phyloP scores from a whole-genome alignment of 2,797 vertebrate species.

The Lagorchestes hirsutus region DNA sequence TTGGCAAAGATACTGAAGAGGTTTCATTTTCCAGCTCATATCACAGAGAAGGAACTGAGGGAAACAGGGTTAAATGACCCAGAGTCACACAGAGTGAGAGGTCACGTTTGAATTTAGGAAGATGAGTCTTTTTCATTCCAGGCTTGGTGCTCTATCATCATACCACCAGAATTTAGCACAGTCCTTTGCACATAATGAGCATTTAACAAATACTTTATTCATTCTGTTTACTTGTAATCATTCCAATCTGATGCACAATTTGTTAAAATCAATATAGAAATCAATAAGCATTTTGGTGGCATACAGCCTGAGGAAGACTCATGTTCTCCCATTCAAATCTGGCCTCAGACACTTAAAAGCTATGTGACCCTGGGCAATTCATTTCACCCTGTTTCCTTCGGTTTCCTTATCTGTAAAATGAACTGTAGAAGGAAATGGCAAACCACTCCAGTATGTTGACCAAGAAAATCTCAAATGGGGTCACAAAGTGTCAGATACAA shows the following conservation, averaged over 20 bases:
- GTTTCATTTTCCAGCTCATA: background rate
- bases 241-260: background rate
- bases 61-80: background rate
- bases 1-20: background rate
- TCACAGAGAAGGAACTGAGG: background rate
- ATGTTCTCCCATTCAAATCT: background rate
- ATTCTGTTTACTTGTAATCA: background rate
- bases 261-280: background rate
- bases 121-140: background rate
- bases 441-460: background rate
- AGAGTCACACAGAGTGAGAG: background rate
- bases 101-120: background rate
- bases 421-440: background rate
- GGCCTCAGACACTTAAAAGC: background rate
- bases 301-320: background rate
- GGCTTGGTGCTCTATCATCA: background rate
- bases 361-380: background rate
- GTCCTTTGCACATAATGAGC: background rate
- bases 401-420: background rate
- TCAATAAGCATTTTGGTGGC: background rate
- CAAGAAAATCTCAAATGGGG: background rate
- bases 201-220: background rate
- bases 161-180: background rate
- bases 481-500: background rate
- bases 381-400: background rate